Conservation (phyloP, 2,113 vertebrate genomes). For the Agelaius phoeniceus region DNA sequence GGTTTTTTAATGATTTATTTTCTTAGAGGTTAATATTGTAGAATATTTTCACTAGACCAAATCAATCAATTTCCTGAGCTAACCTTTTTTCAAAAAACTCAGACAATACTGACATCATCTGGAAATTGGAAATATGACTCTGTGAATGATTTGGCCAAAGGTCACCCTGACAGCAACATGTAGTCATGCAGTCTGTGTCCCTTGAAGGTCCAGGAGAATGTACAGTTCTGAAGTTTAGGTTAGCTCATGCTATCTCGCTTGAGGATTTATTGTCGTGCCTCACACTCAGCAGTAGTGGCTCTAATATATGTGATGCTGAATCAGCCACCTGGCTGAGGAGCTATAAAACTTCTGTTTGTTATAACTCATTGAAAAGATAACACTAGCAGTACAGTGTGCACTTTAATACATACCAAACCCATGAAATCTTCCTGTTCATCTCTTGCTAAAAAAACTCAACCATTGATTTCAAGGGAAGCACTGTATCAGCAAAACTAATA, state of each 20-base stretch:
- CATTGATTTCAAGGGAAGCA: background rate
- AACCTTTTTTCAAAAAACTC: conserved; percentile 1
- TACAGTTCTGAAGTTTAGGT: background rate
- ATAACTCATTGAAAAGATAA: conserved; percentile 51
- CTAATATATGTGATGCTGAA: conserved; percentile 43
- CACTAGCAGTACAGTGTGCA: background rate
- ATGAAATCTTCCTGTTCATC: background rate
- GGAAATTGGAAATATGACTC: background rate
- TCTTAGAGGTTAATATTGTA: background rate
- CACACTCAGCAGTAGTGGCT: background rate
- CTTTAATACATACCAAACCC: conserved; percentile 13
- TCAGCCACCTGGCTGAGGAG: conserved; percentile 31
- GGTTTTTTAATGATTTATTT: background rate
- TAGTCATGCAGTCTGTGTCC: background rate
- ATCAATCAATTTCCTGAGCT: background rate
- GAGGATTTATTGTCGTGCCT: conserved; percentile 32
- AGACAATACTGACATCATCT: background rate
- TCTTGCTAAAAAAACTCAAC: background rate
- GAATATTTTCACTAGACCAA: background rate
- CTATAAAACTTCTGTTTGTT: conserved; percentile 27
- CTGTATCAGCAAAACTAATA: background rate
- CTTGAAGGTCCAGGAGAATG: background rate
- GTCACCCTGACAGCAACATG: background rate
- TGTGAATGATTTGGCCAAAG: background rate
- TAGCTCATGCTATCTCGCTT: background rate